Evolutionary conservation across 2,113 vertebrate species (phyloP).

Genomic region (Carlito syrichta): DNA sequence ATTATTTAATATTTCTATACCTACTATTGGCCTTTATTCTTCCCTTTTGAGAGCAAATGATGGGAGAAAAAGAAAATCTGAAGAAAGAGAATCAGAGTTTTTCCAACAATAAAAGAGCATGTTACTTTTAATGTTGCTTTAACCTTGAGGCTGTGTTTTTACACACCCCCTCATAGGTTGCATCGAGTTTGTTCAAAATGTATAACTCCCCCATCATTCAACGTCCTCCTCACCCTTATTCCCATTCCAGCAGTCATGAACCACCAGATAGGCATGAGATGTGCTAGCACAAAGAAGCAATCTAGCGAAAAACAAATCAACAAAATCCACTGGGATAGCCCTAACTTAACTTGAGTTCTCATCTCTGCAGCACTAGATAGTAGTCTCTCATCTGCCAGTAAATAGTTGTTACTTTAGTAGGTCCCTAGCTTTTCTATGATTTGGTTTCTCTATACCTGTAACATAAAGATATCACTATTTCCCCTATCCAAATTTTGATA

Average conservation of each 20-base stretch:
- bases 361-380: not conserved
- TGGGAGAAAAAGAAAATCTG: not conserved
- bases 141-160: not conserved
- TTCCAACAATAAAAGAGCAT: not conserved
- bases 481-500: not conserved
- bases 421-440: not conserved
- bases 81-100: not conserved
- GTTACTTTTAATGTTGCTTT: constrained; percentile 2
- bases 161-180: not conserved
- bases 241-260: not conserved
- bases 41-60: not conserved
- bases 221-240: not conserved
- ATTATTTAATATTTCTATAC: not conserved
- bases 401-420: not conserved
- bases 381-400: not conserved
- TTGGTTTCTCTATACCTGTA: not conserved
- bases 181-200: not conserved
- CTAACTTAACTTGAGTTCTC: not conserved
- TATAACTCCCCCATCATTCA: not conserved
- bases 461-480: not conserved
- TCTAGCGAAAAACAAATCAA: not conserved
- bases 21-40: not conserved
- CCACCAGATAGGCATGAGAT: not conserved
- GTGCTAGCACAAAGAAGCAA: not conserved
- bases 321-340: not conserved